Evolutionary conservation across 2,888 invertebrate species (phyloP).

Genomic region (Xestobium rufovillosum): DNA sequence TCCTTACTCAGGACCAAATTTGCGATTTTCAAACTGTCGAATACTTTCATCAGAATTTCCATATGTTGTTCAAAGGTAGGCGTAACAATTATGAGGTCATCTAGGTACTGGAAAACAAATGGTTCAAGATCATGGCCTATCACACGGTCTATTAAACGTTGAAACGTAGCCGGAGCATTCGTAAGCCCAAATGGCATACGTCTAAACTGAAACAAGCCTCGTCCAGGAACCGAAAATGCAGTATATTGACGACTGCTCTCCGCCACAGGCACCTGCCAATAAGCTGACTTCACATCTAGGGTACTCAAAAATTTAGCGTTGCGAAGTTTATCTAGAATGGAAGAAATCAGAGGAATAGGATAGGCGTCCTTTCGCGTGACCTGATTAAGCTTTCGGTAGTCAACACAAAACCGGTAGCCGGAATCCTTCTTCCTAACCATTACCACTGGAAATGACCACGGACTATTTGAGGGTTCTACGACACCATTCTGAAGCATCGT

Average conservation of each 20-base stretch:
- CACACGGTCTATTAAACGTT: conserved; percentile 3
- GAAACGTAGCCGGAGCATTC: conserved; percentile 6
- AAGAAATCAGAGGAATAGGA: conserved; percentile 23
- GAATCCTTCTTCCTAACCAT: conserved; percentile 26
- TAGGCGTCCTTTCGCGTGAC: conserved; percentile 27
- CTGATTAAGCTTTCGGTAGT: conserved; percentile 28
- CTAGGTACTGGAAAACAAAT: conserved; percentile 6
- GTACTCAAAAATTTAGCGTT: conserved; percentile 25
- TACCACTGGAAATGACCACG: conserved; percentile 29
- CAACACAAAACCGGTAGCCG: conserved; percentile 27
- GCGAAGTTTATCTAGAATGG: conserved; percentile 24
- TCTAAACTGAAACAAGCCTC: conserved; percentile 6
- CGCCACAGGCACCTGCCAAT: conserved; percentile 23
- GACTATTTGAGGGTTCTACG: conserved; percentile 27
- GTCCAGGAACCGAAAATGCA: conserved; percentile 25
- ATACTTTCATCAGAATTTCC: too few species aligned
- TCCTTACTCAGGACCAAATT: too few species aligned
- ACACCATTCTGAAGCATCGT: conserved; percentile 27
- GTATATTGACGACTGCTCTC: conserved; percentile 20
- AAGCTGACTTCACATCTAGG: conserved; percentile 25
- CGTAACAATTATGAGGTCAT: conserved; percentile 7
- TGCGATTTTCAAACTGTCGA: too few species aligned
- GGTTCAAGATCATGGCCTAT: conserved; percentile 6
- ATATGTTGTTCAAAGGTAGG: conserved; percentile 1
- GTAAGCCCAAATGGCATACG: conserved; percentile 7